Evolutionary conservation across 2,797 vertebrate species (phyloP), one percentile per base, ranked within the genome.

Genomic region (Sebastes trivittatus): DNA sequence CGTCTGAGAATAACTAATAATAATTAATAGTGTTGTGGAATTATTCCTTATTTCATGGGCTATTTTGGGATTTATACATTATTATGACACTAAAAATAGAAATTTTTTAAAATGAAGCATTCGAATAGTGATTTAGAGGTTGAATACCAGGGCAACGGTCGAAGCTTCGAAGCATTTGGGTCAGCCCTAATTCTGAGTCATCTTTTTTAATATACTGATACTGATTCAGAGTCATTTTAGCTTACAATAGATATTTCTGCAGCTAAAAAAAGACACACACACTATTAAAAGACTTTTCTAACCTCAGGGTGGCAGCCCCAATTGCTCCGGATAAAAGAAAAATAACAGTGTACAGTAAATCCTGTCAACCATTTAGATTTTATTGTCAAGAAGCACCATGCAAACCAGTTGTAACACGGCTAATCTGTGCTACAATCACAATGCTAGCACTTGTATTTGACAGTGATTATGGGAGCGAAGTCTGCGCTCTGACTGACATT

Each of bases 361-460:
- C 77, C 63, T 36, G 25, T 18, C 18, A 79, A 62, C n/a, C 59
- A 42, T 66, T 83, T 38, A 67, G 56, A 74, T 68, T 68, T 27
- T 72, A 56, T 58, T 64, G 58, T 56, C 52, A 71, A 79, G 71
- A 55, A 68, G 38, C 42, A 34, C 29, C 60, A 30, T 2, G 60
- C 68, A 77, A 80, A 80, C 30, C 58, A 8, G 72, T 27, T 52
- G 67, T 75, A 75, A 89, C 66, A 64, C 9, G 67, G 34, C 52
- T 86, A 81, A 87, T 90, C 84, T 79, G 81, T 3, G 56, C 58
- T 46, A 76, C 75, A 72, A 89, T 86, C 80, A 62, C 78, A 32
- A 14, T 2, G 22, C 63, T 25, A 22, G 49, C 58, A 30, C 74
- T 82, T 34, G 78, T 72, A 25, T 81, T 86, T 82, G 80, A 85